Percentiles rank a stretch among this genome's conserved stretches.
Conservation (phyloP, 2,888 invertebrate genomes). For the Pandemis corylana region DNA sequence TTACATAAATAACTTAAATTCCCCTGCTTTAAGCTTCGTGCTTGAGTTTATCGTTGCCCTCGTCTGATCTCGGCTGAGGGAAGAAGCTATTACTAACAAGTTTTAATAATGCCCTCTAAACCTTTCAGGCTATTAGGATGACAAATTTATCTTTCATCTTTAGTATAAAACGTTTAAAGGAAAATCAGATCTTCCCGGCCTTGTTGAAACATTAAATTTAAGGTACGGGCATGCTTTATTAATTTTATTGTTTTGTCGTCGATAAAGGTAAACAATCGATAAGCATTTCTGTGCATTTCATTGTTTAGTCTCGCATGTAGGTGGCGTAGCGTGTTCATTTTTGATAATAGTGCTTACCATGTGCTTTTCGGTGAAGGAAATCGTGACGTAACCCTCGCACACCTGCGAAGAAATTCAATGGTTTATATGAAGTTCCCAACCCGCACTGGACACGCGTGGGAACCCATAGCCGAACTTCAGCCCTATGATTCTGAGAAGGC, state of each 20-base stretch:
- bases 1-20: background rate
- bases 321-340: too few species aligned
- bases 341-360: too few species aligned
- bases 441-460: too few species aligned
- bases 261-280: background rate
- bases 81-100: conserved; percentile 4
- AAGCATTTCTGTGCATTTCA: too few species aligned
- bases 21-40: background rate
- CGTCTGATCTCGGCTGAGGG: background rate
- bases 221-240: background rate
- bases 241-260: background rate
- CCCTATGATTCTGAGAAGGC: too few species aligned
- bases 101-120: background rate
- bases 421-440: too few species aligned
- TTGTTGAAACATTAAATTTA: background rate
- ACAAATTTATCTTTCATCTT: conserved; percentile 3
- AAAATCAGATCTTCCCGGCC: background rate
- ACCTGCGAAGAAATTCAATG: too few species aligned
- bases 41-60: background rate
- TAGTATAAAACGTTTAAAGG: background rate
- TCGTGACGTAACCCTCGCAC: too few species aligned
- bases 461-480: too few species aligned
- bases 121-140: background rate
- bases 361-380: too few species aligned
- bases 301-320: too few species aligned